Conservation (phyloP, 1,140 invertebrate genomes). For the Tetraneura akinire region DNA sequence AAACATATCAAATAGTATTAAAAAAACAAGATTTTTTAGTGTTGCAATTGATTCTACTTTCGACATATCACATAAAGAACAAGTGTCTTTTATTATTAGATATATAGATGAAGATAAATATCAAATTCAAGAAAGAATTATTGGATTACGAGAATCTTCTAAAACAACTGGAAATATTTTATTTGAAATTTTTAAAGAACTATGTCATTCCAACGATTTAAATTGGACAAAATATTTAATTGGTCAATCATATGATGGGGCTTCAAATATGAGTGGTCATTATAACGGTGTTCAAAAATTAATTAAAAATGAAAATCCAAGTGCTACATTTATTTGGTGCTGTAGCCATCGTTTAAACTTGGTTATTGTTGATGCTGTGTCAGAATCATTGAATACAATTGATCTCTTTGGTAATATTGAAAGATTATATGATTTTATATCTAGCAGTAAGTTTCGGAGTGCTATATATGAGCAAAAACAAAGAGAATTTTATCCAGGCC, state of each 20-base stretch:
- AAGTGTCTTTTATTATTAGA: neutral
- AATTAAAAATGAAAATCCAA: neutral
- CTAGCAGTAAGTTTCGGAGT: neutral
- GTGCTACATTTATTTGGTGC: neutral
- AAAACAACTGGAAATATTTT: neutral
- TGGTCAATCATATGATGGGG: neutral
- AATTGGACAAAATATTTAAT: neutral
- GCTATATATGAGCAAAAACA: neutral
- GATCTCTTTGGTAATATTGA: neutral
- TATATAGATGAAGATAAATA: neutral
- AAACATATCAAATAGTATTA: neutral
- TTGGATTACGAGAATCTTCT: neutral
- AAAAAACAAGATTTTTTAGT: neutral
- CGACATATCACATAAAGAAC: neutral
- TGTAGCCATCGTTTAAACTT: neutral
- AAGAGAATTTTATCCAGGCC: neutral
- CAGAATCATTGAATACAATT: neutral
- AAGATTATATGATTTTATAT: neutral
- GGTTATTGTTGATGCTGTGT: neutral
- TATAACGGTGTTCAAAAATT: neutral
- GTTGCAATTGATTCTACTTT: neutral
- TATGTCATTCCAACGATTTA: neutral
- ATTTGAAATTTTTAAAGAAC: constrained; percentile 2
- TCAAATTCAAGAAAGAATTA: constrained; percentile 1
- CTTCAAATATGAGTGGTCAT: neutral